A percentile compares a stretch with the other conserved stretches of the same genome.
Conservation (phyloP, 2,113 vertebrate genomes). For the Periophthalmodon schlosseri region DNA sequence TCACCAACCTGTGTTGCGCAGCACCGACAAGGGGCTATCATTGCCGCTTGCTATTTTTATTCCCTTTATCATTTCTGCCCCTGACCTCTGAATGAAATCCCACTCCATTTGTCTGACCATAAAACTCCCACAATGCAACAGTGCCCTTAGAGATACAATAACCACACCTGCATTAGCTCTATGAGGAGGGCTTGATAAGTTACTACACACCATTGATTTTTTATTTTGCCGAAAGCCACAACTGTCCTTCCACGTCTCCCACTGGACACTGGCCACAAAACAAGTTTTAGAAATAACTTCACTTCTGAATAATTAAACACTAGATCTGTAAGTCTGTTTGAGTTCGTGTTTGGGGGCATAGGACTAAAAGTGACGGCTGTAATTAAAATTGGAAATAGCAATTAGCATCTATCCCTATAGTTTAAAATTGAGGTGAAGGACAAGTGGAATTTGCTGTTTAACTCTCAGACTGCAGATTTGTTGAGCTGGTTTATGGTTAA, state of each 20-base stretch:
- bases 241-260: constrained; percentile 52
- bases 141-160: constrained; percentile 50
- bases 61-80: constrained; percentile 17
- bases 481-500: too few relatives aligned
- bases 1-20: too few relatives aligned
- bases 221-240: constrained; percentile 32
- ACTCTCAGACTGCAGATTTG: too few relatives aligned
- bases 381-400: too few relatives aligned
- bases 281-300: constrained; percentile 46
- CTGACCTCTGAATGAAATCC: constrained; percentile 42
- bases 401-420: too few relatives aligned
- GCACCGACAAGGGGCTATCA: too few relatives aligned
- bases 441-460: too few relatives aligned
- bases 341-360: neutral
- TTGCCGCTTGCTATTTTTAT: constrained; percentile 5
- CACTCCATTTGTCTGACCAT: constrained; percentile 52
- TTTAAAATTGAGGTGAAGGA: too few relatives aligned
- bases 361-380: too few relatives aligned
- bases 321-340: constrained; percentile 33
- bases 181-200: constrained; percentile 53
- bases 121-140: constrained; percentile 39
- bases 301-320: constrained; percentile 65
- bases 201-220: constrained; percentile 37
- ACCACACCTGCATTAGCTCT: constrained; percentile 38
- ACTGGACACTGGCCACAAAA: constrained; percentile 48